Percentiles rank a stretch among this genome's conserved stretches.
Conservation (phyloP, 2,888 invertebrate genomes). For the Amphimallon solstitiale region DNA sequence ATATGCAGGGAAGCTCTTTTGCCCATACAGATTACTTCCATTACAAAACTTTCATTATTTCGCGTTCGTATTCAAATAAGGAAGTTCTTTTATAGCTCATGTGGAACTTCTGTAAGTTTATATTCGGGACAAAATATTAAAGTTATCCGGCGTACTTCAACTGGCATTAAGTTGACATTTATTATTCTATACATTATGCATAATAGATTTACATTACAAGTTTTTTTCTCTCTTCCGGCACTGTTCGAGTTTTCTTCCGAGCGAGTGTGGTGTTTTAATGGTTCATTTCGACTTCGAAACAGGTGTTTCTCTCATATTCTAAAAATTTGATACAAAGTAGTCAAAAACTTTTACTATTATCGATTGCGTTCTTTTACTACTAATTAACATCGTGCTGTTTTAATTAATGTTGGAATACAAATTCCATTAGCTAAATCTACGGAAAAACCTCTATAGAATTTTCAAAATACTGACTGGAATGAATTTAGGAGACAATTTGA, state of each 20-base stretch:
- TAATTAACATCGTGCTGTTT: no score
- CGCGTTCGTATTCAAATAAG: conserved; percentile 60
- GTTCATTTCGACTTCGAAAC: not conserved
- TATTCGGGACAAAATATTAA: conserved; percentile 49
- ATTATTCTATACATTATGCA: conserved; percentile 44
- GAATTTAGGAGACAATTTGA: no score
- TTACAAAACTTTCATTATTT: conserved; percentile 59
- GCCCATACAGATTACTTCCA: conserved; percentile 58
- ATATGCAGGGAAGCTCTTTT: conserved; percentile 54
- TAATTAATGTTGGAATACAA: no score
- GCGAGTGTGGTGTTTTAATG: conserved; percentile 5
- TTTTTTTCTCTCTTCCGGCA: conserved; percentile 21
- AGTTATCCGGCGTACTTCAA: conserved; percentile 50
- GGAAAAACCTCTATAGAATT: no score
- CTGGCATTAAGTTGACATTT: conserved; percentile 50
- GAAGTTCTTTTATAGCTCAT: conserved; percentile 57
- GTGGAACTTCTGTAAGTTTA: conserved; percentile 52
- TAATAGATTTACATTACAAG: conserved; percentile 44
- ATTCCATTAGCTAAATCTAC: no score
- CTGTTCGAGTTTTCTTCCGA: not conserved
- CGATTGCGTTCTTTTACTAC: no score
- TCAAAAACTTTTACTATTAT: no score
- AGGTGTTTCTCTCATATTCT: not conserved
- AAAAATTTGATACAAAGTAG: no score
- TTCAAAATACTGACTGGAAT: no score